Base-by-base conservation (phyloP, 2,888 invertebrate genomes). In the Hydraecia micacea region DNA sequence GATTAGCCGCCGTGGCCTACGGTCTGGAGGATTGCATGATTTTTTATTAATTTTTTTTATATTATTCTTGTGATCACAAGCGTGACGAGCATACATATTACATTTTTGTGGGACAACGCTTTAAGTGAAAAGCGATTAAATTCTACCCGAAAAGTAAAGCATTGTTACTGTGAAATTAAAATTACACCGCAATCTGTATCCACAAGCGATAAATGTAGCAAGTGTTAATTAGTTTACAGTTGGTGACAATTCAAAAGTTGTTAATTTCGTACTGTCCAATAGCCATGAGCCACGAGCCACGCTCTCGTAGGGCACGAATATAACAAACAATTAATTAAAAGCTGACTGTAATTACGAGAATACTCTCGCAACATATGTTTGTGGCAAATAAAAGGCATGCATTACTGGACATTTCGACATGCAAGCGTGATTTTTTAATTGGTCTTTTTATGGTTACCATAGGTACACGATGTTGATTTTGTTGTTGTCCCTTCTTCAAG, bases 271-370 rank as follows among this genome's bases (percentile, higher is more conserved):
- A 73, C 70, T 75, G 87, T 75, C 83, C 86, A 77, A 81, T 77
- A 83, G 84, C 74, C 84, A 76, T 52, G 83, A 79, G 73, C 75
- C 74, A 86, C 77, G 46, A 82, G 70, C 46, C 67, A 67, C 71
- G 73, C 62, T 77, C 84, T 90, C 88, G 86, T 73, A 84, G 89
- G 89, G 85, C 78, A 75, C 77, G 78, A 83, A 84, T 85, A 83
- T 79, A 81, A 86, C 86, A 87, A 88, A 87, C 84, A 87, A 90
- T 92, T 92, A 87, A 91, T 91, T 91, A 88, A 90, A 91, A 86
- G 72, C 83, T 74, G 82, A 77, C 86, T 87, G 89, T 87, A 91
- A 91, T 91, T 89, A 84, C 83, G 81, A 85, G 77, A 80, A 81
- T 81, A 79, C 82, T 86, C 75, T 80, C 67, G 86, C 84, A 85